These are phyloP conservation scores for Aythya baeri DNA, from an alignment of 2,113 vertebrate genomes.

Conservation along the genomic window DNA sequence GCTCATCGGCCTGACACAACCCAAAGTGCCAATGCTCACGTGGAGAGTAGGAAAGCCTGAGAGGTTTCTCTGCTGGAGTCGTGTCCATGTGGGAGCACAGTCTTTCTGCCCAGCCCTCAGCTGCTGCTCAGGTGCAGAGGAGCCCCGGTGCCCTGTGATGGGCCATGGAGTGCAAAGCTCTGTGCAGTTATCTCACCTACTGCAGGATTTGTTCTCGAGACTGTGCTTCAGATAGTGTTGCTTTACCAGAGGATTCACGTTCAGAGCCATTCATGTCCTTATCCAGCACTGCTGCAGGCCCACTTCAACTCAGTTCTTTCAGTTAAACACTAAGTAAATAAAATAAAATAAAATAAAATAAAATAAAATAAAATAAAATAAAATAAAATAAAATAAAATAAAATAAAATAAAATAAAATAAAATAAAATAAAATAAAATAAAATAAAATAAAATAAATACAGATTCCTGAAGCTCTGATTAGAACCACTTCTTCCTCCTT, in stretches of 20 bases:
- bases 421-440: background rate
- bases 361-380: too few relatives aligned
- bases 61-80: background rate
- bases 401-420: background rate
- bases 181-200: accelerated
- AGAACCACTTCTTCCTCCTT: background rate
- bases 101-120: background rate
- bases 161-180: accelerated
- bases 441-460: background rate
- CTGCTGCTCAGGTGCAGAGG: background rate
- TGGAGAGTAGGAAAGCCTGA: background rate
- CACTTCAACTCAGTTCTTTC: background rate
- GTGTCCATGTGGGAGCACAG: background rate
- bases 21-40: background rate
- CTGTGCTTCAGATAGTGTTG: background rate
- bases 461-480: background rate
- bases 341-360: background rate
- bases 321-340: background rate
- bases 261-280: background rate
- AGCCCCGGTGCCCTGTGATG: background rate
- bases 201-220: background rate
- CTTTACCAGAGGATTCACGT: background rate
- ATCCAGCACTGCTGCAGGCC: background rate
- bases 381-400: background rate
- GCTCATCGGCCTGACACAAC: background rate